These are phyloP conservation scores for Nibea coibor DNA, from an alignment of 2,113 vertebrate genomes.

Conservation along the genomic window DNA sequence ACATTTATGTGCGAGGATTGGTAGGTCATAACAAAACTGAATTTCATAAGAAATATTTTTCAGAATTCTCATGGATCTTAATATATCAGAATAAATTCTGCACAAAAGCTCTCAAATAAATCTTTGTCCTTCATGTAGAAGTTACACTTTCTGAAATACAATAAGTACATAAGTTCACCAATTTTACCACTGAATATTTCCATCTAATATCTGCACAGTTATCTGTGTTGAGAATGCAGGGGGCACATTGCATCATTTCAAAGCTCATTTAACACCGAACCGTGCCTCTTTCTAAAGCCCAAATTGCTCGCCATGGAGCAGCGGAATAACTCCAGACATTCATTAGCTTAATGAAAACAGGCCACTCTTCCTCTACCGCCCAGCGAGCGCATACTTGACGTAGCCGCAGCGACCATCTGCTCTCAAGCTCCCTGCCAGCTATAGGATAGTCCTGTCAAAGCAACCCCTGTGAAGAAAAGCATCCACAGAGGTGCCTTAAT, in stretches of 20 bases:
- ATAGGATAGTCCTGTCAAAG: slow-evolving; percentile 81
- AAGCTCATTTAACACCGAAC: slow-evolving; percentile 84
- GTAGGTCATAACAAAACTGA: not conserved
- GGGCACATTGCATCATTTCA: slow-evolving; percentile 82
- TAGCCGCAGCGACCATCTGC: slow-evolving; percentile 82
- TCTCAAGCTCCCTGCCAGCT: slow-evolving; percentile 80
- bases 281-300: slow-evolving; percentile 75
- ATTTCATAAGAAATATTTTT: slow-evolving; percentile 4
- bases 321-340: slow-evolving; percentile 83
- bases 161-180: not conserved
- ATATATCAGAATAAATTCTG: not conserved
- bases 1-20: not conserved
- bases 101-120: slow-evolving; percentile 1
- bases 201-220: slow-evolving; percentile 57
- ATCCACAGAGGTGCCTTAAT: slow-evolving; percentile 70
- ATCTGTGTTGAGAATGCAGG: slow-evolving; percentile 72
- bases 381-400: slow-evolving; percentile 64
- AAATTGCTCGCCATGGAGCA: slow-evolving; percentile 80
- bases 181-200: slow-evolving; percentile 36
- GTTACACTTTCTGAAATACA: slow-evolving; percentile 13
- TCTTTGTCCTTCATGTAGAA: not conserved
- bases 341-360: slow-evolving; percentile 88
- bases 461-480: slow-evolving; percentile 61
- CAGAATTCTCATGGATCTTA: not conserved
- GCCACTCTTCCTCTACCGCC: slow-evolving; percentile 80